Evolutionary conservation across 2,113 vertebrate genomes (phyloP).

Genomic region (Paratilapia polleni): DNA sequence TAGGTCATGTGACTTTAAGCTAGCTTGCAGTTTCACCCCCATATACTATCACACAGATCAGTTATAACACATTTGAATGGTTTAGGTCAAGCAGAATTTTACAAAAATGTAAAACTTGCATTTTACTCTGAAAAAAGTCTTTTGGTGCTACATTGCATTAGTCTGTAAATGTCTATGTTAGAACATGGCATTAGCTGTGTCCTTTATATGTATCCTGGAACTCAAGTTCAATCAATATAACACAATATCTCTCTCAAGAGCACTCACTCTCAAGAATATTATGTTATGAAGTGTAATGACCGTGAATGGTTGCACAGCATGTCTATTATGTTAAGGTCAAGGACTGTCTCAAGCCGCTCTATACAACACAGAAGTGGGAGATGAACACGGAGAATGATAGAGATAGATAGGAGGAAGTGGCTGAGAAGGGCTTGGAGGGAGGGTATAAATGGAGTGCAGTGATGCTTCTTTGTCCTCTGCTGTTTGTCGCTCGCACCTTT

Average conservation of each 20-base stretch:
- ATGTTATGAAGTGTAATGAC: slow-evolving; percentile 66
- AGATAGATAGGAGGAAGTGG: not conserved
- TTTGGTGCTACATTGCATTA: not conserved
- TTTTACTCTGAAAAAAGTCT: not conserved
- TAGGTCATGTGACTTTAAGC: not conserved
- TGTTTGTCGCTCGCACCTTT: slow-evolving; percentile 61
- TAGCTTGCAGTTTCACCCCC: not conserved
- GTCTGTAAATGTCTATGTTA: not conserved
- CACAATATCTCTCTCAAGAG: slow-evolving; percentile 56
- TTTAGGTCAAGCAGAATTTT: not conserved
- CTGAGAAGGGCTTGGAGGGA: not conserved
- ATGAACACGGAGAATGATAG: slow-evolving; percentile 27
- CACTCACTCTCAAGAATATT: slow-evolving; percentile 59
- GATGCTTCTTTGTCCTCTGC: slow-evolving; percentile 68
- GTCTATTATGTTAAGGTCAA: slow-evolving; percentile 74
- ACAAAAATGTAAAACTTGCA: not conserved
- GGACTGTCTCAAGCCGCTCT: slow-evolving; percentile 65
- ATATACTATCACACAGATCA: not conserved
- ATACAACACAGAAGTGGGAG: slow-evolving; percentile 30
- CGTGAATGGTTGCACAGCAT: slow-evolving; percentile 56
- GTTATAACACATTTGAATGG: not conserved
- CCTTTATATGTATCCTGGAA: slow-evolving; percentile 8
- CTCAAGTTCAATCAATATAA: slow-evolving; percentile 48
- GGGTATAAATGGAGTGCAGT: not conserved
- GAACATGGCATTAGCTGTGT: not conserved